A percentile compares a stretch with the other conserved stretches of the same genome.
phyloP scores from a whole-genome alignment of 2,113 vertebrate species.

The Oceanodroma tethys region DNA sequence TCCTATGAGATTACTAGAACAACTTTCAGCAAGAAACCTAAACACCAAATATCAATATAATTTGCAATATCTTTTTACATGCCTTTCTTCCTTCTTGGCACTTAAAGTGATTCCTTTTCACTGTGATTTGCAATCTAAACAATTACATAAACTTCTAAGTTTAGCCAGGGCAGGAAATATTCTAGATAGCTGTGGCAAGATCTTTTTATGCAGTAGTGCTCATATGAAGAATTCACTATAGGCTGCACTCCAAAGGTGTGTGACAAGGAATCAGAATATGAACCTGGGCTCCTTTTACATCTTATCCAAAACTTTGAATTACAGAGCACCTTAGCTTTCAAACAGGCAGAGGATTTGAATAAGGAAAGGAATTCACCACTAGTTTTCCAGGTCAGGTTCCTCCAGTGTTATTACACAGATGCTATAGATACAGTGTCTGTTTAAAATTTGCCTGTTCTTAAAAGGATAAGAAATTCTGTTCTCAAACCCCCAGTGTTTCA shows the following conservation, averaged over 20 bases:
- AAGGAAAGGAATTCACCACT: background rate
- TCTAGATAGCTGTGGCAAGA: background rate
- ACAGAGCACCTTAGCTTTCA: background rate
- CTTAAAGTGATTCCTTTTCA: background rate
- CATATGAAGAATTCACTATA: background rate
- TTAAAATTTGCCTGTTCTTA: slow-evolving; percentile 4
- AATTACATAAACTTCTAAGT: background rate
- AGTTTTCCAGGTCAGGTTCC: background rate
- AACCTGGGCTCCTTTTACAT: background rate
- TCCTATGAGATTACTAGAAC: background rate
- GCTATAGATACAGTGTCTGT: background rate
- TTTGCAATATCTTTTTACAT: background rate
- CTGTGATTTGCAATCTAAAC: background rate
- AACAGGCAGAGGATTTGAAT: background rate
- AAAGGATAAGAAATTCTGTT: slow-evolving; percentile 25
- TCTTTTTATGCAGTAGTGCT: background rate
- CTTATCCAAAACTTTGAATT: background rate
- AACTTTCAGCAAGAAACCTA: background rate
- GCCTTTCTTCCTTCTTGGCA: background rate
- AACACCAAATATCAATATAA: background rate
- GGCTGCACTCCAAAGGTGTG: background rate
- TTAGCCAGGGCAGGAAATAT: background rate
- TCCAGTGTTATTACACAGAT: background rate
- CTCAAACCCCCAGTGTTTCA: slow-evolving; percentile 14
- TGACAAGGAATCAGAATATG: background rate